These are phyloP conservation scores for Solea solea DNA, from an alignment of 2,113 vertebrate species.

Conservation along the genomic window DNA sequence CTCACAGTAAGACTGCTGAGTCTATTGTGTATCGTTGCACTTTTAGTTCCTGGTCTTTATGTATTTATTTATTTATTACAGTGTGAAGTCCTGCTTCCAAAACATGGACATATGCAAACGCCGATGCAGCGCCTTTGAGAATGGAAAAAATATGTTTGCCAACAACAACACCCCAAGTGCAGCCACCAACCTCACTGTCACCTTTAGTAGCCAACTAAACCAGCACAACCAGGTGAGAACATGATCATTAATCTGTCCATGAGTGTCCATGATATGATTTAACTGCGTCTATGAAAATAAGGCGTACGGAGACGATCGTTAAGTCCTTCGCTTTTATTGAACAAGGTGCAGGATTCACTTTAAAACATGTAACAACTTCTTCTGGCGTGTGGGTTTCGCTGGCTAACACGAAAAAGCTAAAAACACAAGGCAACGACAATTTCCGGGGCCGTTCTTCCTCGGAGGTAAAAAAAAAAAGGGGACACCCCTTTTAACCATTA, in stretches of 20 bases:
- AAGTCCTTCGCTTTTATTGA: too few species aligned
- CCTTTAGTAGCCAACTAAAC: slow-evolving; percentile 97
- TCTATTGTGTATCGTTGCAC: background rate
- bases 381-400: too few species aligned
- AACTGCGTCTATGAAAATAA: too few species aligned
- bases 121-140: slow-evolving; percentile 93
- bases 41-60: background rate
- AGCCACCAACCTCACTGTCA: slow-evolving; percentile 96
- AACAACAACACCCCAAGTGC: slow-evolving; percentile 89
- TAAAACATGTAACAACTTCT: too few species aligned
- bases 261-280: too few species aligned
- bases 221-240: slow-evolving; percentile 92
- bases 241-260: accelerated
- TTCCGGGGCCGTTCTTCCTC: too few species aligned
- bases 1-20: slow-evolving; percentile 87
- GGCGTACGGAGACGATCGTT: too few species aligned
- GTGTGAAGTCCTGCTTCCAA: slow-evolving; percentile 98
- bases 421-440: too few species aligned
- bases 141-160: slow-evolving; percentile 92
- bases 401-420: too few species aligned
- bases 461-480: too few species aligned
- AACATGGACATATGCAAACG: slow-evolving; percentile 99
- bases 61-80: slow-evolving; percentile 50
- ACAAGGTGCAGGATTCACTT: too few species aligned
- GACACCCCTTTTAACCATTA: too few species aligned